phyloP scores from a whole-genome alignment of 1,140 invertebrate genomes.

The Leptinotarsa texana region DNA sequence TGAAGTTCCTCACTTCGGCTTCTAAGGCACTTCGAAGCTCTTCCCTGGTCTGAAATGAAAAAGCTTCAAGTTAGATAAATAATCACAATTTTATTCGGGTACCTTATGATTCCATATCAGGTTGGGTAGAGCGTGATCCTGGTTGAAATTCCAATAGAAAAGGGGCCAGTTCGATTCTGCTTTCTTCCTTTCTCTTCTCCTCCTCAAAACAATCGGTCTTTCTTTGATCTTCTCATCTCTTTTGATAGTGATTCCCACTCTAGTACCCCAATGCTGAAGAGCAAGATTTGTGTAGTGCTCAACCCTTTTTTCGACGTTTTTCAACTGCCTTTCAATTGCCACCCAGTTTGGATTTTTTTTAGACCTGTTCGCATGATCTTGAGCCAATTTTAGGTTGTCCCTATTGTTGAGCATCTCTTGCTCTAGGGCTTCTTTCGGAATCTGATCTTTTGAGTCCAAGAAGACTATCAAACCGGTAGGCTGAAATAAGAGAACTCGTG shows the following conservation, averaged over 20 bases:
- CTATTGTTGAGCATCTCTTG: conserved; percentile 74
- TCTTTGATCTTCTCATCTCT: conserved; percentile 66
- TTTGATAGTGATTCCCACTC: conserved; percentile 72
- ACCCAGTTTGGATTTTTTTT: conserved; percentile 71
- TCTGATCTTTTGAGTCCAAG: conserved; percentile 84
- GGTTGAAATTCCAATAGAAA: conserved; percentile 95
- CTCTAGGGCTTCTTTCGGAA: conserved; percentile 73
- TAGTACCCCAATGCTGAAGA: conserved; percentile 87
- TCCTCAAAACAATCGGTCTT: conserved; percentile 86
- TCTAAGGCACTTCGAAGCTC: conserved; percentile 91
- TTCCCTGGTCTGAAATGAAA: conserved; percentile 78
- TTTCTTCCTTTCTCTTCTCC: conserved; percentile 89
- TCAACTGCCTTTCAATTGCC: conserved; percentile 71
- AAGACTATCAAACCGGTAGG: conserved; percentile 87
- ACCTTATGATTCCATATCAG: conserved; percentile 99
- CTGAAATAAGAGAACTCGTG: conserved; percentile 54
- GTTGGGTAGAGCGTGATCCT: conserved; percentile 94
- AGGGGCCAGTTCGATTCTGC: conserved; percentile 89
- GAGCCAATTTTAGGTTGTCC: conserved; percentile 94
- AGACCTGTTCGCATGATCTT: conserved; percentile 73
- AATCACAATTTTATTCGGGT: not conserved
- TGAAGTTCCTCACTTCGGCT: conserved; percentile 90
- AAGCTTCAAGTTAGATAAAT: not conserved
- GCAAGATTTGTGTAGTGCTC: conserved; percentile 73
- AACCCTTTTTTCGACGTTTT: conserved; percentile 78